phyloP scores from a whole-genome alignment of 2,888 invertebrate genomes.

The Lapara coniferarum region DNA sequence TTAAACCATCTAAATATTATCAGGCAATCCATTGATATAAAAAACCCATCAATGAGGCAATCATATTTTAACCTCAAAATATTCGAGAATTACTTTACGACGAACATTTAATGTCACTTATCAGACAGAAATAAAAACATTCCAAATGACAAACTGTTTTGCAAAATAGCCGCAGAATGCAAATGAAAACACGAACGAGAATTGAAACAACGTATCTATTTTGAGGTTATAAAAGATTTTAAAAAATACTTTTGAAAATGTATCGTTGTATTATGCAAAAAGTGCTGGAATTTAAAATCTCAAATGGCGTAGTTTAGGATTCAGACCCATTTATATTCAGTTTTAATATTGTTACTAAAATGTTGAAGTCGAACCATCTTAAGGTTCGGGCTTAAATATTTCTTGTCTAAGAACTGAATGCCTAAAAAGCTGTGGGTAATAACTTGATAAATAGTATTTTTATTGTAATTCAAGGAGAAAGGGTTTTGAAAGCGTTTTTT shows the following conservation, averaged over 20 bases:
- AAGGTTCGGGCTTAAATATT: conserved; percentile 13
- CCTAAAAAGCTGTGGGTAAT: conserved; percentile 22
- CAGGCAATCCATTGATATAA: too few relatives aligned
- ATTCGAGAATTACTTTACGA: not conserved
- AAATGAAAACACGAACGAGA: conserved; percentile 3
- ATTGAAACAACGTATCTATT: conserved; percentile 1
- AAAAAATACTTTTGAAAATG: conserved; percentile 2
- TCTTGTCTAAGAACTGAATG: conserved; percentile 18
- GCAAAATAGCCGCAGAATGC: not conserved
- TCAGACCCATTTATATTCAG: conserved; percentile 45
- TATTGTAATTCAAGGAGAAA: conserved; percentile 29
- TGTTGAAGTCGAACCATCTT: not conserved
- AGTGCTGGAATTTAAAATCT: conserved; percentile 43
- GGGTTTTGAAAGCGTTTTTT: conserved; percentile 4
- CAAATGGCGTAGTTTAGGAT: conserved; percentile 40
- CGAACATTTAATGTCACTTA: not conserved
- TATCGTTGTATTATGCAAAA: conserved; percentile 20
- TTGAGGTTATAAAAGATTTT: not conserved
- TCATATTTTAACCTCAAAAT: too few relatives aligned
- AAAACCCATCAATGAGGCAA: too few relatives aligned
- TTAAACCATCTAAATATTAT: too few relatives aligned
- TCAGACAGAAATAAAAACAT: not conserved
- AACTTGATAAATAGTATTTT: conserved; percentile 26
- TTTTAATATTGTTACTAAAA: conserved; percentile 44
- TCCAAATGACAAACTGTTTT: not conserved